Evolutionary conservation across 1,140 invertebrate genomes (phyloP).

Genomic region (Zaprionus davidi): DNA sequence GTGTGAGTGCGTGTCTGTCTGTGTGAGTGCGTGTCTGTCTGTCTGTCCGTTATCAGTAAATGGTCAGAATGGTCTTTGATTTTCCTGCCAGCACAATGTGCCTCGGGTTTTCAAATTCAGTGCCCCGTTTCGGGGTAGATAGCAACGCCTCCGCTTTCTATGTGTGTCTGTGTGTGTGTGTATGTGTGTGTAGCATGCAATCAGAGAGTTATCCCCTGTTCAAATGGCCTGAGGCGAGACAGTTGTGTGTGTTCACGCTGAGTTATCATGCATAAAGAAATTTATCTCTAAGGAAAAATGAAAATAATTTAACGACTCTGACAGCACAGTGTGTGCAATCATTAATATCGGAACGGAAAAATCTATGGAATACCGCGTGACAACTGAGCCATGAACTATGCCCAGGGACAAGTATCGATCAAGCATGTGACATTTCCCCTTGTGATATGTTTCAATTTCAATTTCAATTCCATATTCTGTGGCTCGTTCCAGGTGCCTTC

Average conservation of each 20-base stretch:
- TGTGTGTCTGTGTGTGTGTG: background rate
- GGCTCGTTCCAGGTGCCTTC: constrained; percentile 55
- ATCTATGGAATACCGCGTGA: constrained; percentile 1
- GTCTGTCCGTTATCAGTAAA: constrained; percentile 67
- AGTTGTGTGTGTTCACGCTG: constrained; percentile 59
- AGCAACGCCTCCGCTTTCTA: constrained; percentile 61
- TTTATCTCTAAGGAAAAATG: constrained; percentile 47
- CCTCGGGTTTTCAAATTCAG: constrained; percentile 29
- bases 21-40: background rate
- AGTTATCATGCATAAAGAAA: constrained; percentile 66
- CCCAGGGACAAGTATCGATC: constrained; percentile 34
- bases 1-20: background rate
- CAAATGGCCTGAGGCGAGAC: constrained; percentile 25
- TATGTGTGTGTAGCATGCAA: constrained; percentile 51
- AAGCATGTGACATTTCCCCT: constrained; percentile 27
- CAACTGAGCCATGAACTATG: constrained; percentile 31
- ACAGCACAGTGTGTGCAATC: constrained; percentile 50
- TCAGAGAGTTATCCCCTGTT: constrained; percentile 45
- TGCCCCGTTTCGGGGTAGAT: constrained; percentile 50
- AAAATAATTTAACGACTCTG: constrained; percentile 66
- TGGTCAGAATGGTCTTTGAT: constrained; percentile 72
- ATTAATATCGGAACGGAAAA: constrained; percentile 64
- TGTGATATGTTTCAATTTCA: constrained; percentile 1
- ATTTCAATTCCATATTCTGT: constrained; percentile 24
- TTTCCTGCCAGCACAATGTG: constrained; percentile 49